Evolutionary conservation across 1,140 invertebrate species (phyloP), one percentile per base, ranked within the genome.

Genomic region (Alviniconcha marisindica): DNA sequence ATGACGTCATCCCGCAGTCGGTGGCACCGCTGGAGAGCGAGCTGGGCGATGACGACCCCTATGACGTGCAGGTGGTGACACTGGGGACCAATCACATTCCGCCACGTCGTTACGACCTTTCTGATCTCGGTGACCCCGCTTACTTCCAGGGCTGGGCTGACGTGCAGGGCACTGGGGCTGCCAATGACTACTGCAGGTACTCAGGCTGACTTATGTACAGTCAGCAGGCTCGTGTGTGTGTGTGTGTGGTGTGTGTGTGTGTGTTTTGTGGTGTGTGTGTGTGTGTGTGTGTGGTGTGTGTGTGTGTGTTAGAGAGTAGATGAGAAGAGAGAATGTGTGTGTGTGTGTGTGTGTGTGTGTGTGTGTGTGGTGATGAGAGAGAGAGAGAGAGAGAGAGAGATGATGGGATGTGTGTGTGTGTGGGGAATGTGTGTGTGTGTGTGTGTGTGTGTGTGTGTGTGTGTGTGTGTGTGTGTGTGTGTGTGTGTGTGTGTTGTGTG

Each of bases 171-270:
- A 85, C 83, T 18, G 89, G 89, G 3, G 86, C 89, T 38, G 89
- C 89, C 21, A 89, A 88, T 77, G 89, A 89, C 60, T 89, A 89
- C 77, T 89, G 89, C 87, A 81, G 89, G 89, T 89, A 74, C 31
- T 56, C 12, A 28, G n/a, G n/a, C n/a, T n/a, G n/a, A n/a, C n/a
- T n/a, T n/a, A n/a, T n/a, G n/a, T n/a, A n/a, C n/a, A n/a, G n/a
- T n/a, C n/a, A n/a, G n/a, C n/a, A n/a, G n/a, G n/a, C n/a, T n/a
- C n/a, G n/a, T n/a, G n/a, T n/a, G n/a, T n/a, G n/a, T n/a, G n/a
- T n/a, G n/a, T n/a, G n/a, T n/a, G n/a, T n/a, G n/a, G n/a, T n/a
- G n/a, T n/a, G n/a, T n/a, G n/a, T n/a, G n/a, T n/a, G n/a, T n/a
- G n/a, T n/a, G n/a, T n/a, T 66, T 66, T 66, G 60, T 5, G n/a